Conservation (phyloP, 2,888 invertebrate species). For the Caenorhabditis sulstoni region DNA sequence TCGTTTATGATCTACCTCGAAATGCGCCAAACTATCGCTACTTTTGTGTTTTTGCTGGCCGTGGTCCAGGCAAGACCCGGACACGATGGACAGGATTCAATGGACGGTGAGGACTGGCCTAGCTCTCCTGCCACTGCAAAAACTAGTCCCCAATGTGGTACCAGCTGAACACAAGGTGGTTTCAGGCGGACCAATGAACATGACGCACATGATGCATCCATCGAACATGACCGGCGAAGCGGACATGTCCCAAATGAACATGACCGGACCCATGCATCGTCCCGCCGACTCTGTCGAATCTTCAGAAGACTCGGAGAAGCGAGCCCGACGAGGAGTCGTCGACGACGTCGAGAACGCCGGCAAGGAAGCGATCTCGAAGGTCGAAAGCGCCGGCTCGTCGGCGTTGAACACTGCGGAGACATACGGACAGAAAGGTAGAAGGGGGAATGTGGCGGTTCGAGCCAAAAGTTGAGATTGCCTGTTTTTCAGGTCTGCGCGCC, state of each 20-base stretch:
- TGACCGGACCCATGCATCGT: background rate
- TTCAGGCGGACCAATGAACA: background rate
- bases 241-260: background rate
- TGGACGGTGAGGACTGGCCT: background rate
- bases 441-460: too few relatives aligned
- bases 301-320: background rate
- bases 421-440: background rate
- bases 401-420: background rate
- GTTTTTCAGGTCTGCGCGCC: background rate
- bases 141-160: background rate
- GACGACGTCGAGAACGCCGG: conserved; percentile 6
- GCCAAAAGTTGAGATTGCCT: too few relatives aligned
- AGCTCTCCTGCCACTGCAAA: too few relatives aligned
- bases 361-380: background rate
- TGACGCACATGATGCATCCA: background rate
- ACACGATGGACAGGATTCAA: conserved; percentile 1
- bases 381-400: background rate
- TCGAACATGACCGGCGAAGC: background rate
- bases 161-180: background rate
- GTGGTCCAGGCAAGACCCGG: background rate
- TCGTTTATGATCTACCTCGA: background rate
- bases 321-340: conserved; percentile 6
- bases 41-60: background rate
- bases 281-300: background rate
- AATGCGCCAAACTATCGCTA: background rate